Base-by-base conservation (phyloP, 2,797 vertebrate genomes). In the Micrastur ruficollis region DNA sequence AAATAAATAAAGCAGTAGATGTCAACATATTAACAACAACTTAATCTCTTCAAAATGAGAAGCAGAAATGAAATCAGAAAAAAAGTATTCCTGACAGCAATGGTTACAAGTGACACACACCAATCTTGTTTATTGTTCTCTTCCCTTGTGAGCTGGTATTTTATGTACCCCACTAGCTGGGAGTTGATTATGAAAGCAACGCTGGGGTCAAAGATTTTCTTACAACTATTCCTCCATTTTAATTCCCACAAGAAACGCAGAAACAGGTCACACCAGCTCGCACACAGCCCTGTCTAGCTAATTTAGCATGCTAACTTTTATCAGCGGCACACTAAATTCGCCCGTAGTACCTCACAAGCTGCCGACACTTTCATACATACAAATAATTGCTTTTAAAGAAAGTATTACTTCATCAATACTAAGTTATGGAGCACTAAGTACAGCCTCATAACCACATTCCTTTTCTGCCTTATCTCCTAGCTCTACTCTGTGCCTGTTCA, bases 211-310 rank as follows among this genome's bases (percentile, higher is more conserved):
- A 73, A 83, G 75, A 93, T 89, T 91, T 90, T 79, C 80, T 96
- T 93, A 91, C 61, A 92, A 68, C 67, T 81, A 26, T 36, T 94
- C 62, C 56, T 91, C 67, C 89, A 55, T 71, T 76, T 87, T 93
- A 95, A 97, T 97, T 97, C 92, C 97, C 95, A 52, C 79, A 86
- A 89, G 92, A 94, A 93, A 94, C 59, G 88, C 90, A 96, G 93
- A 97, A 97, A 96, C 90, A 96, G 95, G 95, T 97, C 95, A 92
- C 67, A 89, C 31, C 89, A 86, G 74, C 89, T 93, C 17, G 4
- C 79, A 50, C 6, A 59, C 40, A 9, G 25, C 47, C 61, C 87
- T 83, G 73, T n/a, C 79, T 83, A 16, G 9, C 34, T 94, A 88
- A 96, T 75, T 95, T 18, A 59, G 49, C 68, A 44, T 44, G 53